Evolutionary conservation across 2,113 vertebrate species (phyloP), one percentile per base, ranked within the genome.

Genomic region (Atherinomorus stipes): DNA sequence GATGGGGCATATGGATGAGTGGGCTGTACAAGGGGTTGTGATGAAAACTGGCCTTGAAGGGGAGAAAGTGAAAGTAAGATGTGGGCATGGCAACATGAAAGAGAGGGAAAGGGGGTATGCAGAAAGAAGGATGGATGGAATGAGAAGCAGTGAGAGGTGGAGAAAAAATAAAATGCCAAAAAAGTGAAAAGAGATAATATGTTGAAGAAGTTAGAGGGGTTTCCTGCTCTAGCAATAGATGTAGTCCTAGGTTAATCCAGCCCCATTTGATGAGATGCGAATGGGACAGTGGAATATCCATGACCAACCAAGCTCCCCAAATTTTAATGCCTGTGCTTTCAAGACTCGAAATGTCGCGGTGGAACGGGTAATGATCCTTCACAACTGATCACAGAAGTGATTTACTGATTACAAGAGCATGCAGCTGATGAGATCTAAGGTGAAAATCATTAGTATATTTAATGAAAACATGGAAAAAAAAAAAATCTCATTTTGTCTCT

Each of bases 1-100:
- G 90, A 93, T 93, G 81, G 81, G 65, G 63, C 85, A 63, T 82
- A 89, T 82, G 91, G 91, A 83, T 91, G 91, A 92, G 85, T 78
- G 86, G 85, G 75, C 73, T 61, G 78, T 84, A 81, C 84, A 77
- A 83, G 65, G 83, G 78, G 62, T 78, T 50, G 68, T 87, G 89
- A 91, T 86, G 76, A 88, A 87, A 80, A 81, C 87, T 74, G 89
- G 90, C 91, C 92, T 93, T 92, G 91, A 81, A 81, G 71, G 57
- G 75, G 71, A 74, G 64, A 72, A 62, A 76, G 86, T 58, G 52
- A 76, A 76, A 72, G 77, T 60, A 83, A 77, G 80, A 80, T 58
- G 78, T 67, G 64, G 49, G 13, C 11, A 40, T 65, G 21, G 57
- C 26, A 16, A 68, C 52, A 56, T 40, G 52, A 81, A 77, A 57